Percentiles rank a stretch among this genome's conserved stretches.
phyloP scores from a whole-genome alignment of 2,888 invertebrate species.

The Escarpia spicata region DNA sequence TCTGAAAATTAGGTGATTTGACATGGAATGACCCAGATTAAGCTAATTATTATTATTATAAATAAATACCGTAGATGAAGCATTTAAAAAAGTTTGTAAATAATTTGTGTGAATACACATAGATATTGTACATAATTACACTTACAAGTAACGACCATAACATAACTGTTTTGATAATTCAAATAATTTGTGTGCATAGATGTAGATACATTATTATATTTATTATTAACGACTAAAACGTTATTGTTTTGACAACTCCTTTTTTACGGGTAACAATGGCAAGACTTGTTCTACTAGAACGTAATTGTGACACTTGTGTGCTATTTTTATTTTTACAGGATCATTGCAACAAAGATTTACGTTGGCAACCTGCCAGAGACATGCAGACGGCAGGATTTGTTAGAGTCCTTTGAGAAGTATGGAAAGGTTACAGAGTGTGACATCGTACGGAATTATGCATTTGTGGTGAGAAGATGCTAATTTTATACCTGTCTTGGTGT shows the following conservation, averaged over 20 bases:
- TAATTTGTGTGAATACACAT: too few species aligned
- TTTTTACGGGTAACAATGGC: neutral
- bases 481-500: neutral
- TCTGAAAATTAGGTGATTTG: too few species aligned
- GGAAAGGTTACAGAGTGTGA: conserved; percentile 62
- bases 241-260: neutral
- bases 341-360: conserved; percentile 55
- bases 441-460: conserved; percentile 62
- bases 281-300: neutral
- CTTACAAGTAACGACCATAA: too few species aligned
- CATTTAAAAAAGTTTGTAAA: too few species aligned
- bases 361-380: conserved; percentile 59
- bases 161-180: too few species aligned
- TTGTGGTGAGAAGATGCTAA: conserved; percentile 55
- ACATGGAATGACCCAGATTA: too few species aligned
- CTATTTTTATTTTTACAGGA: neutral
- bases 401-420: conserved; percentile 54
- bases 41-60: too few species aligned
- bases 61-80: too few species aligned
- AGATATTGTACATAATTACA: too few species aligned
- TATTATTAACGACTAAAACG: too few species aligned
- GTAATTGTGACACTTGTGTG: neutral
- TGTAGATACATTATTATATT: too few species aligned
- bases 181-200: too few species aligned
- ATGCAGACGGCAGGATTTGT: conserved; percentile 50